Evolutionary conservation across 2,888 invertebrate species (phyloP).

Genomic region (Drosophila greeni): DNA sequence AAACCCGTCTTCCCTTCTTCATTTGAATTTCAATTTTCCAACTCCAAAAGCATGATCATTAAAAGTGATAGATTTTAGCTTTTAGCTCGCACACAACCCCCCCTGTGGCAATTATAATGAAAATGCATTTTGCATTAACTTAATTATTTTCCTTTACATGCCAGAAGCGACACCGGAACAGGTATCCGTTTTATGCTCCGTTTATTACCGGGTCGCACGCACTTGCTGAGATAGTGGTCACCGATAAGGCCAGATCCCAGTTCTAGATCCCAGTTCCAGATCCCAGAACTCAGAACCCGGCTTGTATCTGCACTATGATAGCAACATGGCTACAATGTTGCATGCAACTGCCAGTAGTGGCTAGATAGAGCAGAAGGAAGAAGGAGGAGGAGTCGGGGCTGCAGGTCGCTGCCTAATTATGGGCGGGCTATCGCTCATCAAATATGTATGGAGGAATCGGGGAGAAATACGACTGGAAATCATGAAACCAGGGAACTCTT

Average conservation of each 20-base stretch:
- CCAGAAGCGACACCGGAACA: slow-evolving; percentile 41
- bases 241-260: slow-evolving; percentile 48
- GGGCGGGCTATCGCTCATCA: slow-evolving; percentile 65
- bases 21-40: slow-evolving; percentile 19
- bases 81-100: slow-evolving; percentile 8
- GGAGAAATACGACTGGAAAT: slow-evolving; percentile 54
- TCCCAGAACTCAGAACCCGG: slow-evolving; percentile 12
- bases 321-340: slow-evolving; percentile 30
- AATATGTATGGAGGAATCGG: slow-evolving; percentile 48
- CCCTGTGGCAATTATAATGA: slow-evolving; percentile 41
- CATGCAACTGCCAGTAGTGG: slow-evolving; percentile 30
- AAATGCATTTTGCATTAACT: slow-evolving; percentile 68
- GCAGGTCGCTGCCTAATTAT: slow-evolving; percentile 53
- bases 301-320: slow-evolving; percentile 49
- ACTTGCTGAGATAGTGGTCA: slow-evolving; percentile 54
- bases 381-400: slow-evolving; percentile 8
- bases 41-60: slow-evolving; percentile 9
- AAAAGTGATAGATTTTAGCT: slow-evolving; percentile 43
- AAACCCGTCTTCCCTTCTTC: neutral
- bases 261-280: no score
- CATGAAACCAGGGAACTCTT: slow-evolving; percentile 47
- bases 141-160: slow-evolving; percentile 63
- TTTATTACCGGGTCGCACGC: slow-evolving; percentile 65
- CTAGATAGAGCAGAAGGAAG: neutral
- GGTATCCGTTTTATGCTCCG: slow-evolving; percentile 39